Evolutionary conservation across 2,797 vertebrate genomes (phyloP), one percentile per base, ranked within the genome.

Genomic region (Ptychadena robeensis): DNA sequence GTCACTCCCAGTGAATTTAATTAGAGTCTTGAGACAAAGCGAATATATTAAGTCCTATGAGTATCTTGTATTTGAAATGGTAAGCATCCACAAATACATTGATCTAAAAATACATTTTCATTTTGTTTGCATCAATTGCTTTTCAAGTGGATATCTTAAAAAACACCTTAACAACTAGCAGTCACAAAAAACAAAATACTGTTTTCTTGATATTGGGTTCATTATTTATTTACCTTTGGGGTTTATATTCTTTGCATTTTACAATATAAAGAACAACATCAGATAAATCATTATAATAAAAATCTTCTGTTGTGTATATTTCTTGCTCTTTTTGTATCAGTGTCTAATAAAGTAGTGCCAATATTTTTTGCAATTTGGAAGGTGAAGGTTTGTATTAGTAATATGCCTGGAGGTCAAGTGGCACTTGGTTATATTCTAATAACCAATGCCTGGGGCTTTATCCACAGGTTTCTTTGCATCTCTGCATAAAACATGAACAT

Each of bases 401-500:
- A 87, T 89, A 78, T 87, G 86, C 88, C 90, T 91, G 86, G 80
- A 86, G 86, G 90, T 89, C 88, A 87, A 83, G 75, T 87, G 89
- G 88, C 82, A 87, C 83, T 76, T 0, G 1, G 86, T 88, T 90
- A 81, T 88, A 90, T 90, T 92, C 91, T 92, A 92, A 92, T 92
- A 89, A 90, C 83, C 78, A 59, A 70, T 86, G 85, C 91, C 89
- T 77, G 73, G 83, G 88, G 91, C 87, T 86, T 63, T 90, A 89
- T 92, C 90, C 86, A 88, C 89, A 91, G 91, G 91, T 92, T 67
- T 89, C 85, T 86, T 89, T 90, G 90, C 87, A 86, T 90, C 90
- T 86, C 85, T 92, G 88, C 89, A 92, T 91, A 90, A 92, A 90
- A 91, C 89, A 91, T 91, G 89, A 90, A 85, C n/a, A 85, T 67